phyloP scores from a whole-genome alignment of 2,888 invertebrate species.

The Actias luna region DNA sequence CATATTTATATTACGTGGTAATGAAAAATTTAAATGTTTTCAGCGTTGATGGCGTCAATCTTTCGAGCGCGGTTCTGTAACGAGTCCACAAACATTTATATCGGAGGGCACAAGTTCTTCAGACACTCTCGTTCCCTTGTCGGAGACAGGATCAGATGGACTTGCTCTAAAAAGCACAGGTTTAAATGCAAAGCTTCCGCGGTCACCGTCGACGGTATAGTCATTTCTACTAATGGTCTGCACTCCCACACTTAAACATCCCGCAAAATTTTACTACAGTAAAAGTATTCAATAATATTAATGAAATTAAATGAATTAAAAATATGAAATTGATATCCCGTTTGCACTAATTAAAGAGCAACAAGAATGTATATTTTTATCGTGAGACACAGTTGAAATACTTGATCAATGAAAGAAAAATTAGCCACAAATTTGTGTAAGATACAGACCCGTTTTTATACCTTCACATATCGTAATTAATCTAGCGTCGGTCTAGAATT shows the following conservation, averaged over 20 bases:
- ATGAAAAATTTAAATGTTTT: constrained; percentile 22
- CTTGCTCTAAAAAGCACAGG: constrained; percentile 70
- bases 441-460: no score
- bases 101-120: constrained; percentile 70
- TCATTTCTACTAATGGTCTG: constrained; percentile 60
- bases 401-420: not conserved
- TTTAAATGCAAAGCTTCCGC: constrained; percentile 70
- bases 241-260: constrained; percentile 49
- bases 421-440: not conserved
- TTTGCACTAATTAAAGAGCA: not conserved
- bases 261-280: not conserved
- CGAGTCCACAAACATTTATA: constrained; percentile 61
- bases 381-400: not conserved
- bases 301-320: not conserved
- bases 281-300: not conserved
- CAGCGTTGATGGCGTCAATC: constrained; percentile 59
- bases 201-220: constrained; percentile 63
- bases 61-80: constrained; percentile 54
- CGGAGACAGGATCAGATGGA: constrained; percentile 71
- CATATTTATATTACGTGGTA: not conserved
- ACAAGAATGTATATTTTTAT: not conserved
- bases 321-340: not conserved
- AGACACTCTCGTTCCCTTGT: constrained; percentile 67
- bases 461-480: no score
- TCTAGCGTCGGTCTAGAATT: no score